Percentiles rank a stretch among this genome's conserved stretches.
These are phyloP conservation scores for Hydrolagus colliei DNA, from an alignment of 2,797 vertebrate genomes.

Conservation along the genomic window DNA sequence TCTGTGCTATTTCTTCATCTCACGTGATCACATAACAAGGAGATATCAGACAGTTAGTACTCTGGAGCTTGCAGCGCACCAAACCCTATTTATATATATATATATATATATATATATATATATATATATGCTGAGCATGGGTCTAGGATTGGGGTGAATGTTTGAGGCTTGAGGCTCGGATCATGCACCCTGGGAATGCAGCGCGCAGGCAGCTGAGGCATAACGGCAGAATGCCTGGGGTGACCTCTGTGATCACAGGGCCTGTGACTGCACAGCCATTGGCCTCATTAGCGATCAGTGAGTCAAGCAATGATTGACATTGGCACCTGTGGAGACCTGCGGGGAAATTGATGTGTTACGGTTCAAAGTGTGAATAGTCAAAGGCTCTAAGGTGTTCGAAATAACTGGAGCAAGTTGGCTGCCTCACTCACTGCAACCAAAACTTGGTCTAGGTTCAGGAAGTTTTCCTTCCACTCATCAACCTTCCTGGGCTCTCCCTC, in stretches of 20 bases:
- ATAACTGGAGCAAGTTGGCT: neutral
- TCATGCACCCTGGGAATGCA: neutral
- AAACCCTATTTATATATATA: neutral
- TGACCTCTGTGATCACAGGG: neutral
- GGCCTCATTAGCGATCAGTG: slow-evolving; percentile 13
- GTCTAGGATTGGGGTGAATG: neutral
- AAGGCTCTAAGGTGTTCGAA: neutral
- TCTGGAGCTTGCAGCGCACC: neutral
- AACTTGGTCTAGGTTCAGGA: no score
- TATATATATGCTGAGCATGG: neutral
- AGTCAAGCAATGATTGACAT: neutral
- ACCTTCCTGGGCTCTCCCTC: no score
- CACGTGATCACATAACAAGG: no score
- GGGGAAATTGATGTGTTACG: neutral
- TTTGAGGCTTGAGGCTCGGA: neutral
- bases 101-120: no score
- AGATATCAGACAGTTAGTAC: neutral
- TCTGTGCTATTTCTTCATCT: neutral
- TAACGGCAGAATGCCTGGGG: slow-evolving; percentile 1
- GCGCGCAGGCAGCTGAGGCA: neutral
- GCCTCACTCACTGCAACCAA: neutral
- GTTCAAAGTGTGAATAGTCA: neutral
- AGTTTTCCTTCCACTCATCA: no score
- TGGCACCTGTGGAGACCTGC: neutral
- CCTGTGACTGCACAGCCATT: slow-evolving; percentile 14